A percentile compares a stretch with the other conserved stretches of the same genome.
phyloP scores from a whole-genome alignment of 2,888 invertebrate species.

The Mesoligia furuncula region DNA sequence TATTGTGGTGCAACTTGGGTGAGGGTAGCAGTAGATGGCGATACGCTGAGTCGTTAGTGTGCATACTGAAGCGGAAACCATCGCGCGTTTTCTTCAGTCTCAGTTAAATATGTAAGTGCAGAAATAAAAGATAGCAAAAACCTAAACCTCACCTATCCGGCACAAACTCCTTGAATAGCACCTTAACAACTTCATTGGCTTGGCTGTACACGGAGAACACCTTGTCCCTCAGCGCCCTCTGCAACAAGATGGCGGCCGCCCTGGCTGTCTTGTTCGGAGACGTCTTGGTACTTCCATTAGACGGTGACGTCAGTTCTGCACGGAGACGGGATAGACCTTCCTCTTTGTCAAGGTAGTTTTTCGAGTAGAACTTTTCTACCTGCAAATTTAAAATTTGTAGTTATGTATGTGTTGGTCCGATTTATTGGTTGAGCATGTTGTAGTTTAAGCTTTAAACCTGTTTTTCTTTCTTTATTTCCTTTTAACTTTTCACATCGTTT shows the following conservation, averaged over 20 bases:
- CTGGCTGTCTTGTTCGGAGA: constrained; percentile 95
- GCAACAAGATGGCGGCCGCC: constrained; percentile 94
- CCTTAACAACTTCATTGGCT: constrained; percentile 95
- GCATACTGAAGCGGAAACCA: not conserved
- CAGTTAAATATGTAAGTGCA: not conserved
- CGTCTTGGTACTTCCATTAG: constrained; percentile 84
- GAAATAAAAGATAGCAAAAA: not conserved
- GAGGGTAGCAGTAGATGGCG: not conserved
- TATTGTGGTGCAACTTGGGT: not conserved
- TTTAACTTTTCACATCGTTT: not conserved
- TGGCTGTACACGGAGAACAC: constrained; percentile 96
- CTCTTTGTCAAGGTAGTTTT: constrained; percentile 97
- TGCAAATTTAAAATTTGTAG: constrained; percentile 69
- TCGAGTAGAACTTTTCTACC: constrained; percentile 97
- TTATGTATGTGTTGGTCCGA: not conserved
- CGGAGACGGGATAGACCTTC: constrained; percentile 94
- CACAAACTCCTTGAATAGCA: constrained; percentile 96
- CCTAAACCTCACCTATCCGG: constrained; percentile 91
- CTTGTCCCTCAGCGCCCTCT: constrained; percentile 95
- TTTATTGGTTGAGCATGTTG: not conserved
- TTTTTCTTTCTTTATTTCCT: not conserved
- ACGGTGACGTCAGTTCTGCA: constrained; percentile 83
- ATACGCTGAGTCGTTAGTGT: not conserved
- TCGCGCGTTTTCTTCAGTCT: not conserved
- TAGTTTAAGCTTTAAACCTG: too few relatives aligned